Evolutionary conservation across 2,888 invertebrate species (phyloP).

Genomic region (Dusona sp.): DNA sequence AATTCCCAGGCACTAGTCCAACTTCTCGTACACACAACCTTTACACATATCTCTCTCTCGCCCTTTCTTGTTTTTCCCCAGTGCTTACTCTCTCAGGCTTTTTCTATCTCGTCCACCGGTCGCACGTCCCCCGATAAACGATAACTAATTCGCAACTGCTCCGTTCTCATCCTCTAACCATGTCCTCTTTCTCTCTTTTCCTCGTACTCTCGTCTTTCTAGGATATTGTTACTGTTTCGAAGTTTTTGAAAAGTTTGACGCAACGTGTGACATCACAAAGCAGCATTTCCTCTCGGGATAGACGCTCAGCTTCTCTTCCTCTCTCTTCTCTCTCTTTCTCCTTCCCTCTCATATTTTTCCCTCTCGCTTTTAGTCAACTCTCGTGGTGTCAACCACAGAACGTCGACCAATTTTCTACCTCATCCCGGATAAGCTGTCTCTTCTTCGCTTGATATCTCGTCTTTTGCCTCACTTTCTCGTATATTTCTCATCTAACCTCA

Average conservation of each 20-base stretch:
- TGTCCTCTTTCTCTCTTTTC: not conserved
- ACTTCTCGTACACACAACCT: conserved; percentile 68
- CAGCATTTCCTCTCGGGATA: conserved; percentile 53
- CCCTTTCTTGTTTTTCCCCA: not conserved
- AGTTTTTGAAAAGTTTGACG: conserved; percentile 77
- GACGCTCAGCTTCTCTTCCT: conserved; percentile 14
- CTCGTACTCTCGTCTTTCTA: conserved; percentile 22
- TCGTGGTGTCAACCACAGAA: conserved; percentile 34
- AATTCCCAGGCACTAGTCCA: conserved; percentile 76
- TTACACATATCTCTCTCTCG: conserved; percentile 43
- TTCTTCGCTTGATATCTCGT: conserved; percentile 27
- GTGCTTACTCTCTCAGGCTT: conserved; percentile 43
- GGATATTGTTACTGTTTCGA: conserved; percentile 82
- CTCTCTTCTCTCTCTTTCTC: not conserved
- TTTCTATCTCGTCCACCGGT: conserved; percentile 66
- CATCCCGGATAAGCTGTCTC: conserved; percentile 55
- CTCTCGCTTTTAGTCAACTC: conserved; percentile 1
- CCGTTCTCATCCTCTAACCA: not conserved
- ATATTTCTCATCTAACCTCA: conserved; percentile 36
- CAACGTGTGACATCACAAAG: conserved; percentile 68
- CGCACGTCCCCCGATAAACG: conserved; percentile 80
- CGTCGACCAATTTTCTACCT: conserved; percentile 30
- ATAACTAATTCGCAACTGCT: conserved; percentile 81
- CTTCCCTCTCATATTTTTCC: not conserved
- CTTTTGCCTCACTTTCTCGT: conserved; percentile 17